phyloP scores from a whole-genome alignment of 2,888 invertebrate genomes.

The Aspidiotus destructor region DNA sequence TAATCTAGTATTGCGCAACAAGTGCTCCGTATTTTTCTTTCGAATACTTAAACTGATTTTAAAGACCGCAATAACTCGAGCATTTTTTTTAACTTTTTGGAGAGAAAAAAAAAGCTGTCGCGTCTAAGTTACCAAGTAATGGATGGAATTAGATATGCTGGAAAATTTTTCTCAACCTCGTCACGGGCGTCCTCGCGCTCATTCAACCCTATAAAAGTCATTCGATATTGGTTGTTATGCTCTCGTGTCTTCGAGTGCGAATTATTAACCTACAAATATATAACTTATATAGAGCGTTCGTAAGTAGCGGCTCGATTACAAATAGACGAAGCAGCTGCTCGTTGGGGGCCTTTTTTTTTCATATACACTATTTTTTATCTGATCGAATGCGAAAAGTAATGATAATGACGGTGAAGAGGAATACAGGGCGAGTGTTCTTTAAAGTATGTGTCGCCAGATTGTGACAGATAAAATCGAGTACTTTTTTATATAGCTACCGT shows the following conservation, averaged over 20 bases:
- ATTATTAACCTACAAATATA: too few relatives aligned
- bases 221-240: too few relatives aligned
- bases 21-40: neutral
- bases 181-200: too few relatives aligned
- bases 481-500: conserved; percentile 14
- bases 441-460: conserved; percentile 28
- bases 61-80: neutral
- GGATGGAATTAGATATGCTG: too few relatives aligned
- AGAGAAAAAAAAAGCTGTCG: too few relatives aligned
- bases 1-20: neutral
- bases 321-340: conserved; percentile 18
- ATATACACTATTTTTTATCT: conserved; percentile 7
- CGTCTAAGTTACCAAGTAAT: too few relatives aligned
- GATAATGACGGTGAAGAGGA: neutral
- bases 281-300: neutral
- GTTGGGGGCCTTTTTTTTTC: neutral
- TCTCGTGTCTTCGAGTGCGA: too few relatives aligned
- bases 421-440: conserved; percentile 8
- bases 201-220: too few relatives aligned
- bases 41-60: neutral
- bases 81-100: neutral
- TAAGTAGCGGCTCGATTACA: conserved; percentile 28
- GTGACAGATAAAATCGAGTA: conserved; percentile 32
- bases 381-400: conserved; percentile 14
- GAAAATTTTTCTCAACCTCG: too few relatives aligned